A percentile compares a stretch with the other conserved stretches of the same genome.
Conservation (phyloP, 2,888 invertebrate species). For the Hydroisotoma schaefferi region DNA sequence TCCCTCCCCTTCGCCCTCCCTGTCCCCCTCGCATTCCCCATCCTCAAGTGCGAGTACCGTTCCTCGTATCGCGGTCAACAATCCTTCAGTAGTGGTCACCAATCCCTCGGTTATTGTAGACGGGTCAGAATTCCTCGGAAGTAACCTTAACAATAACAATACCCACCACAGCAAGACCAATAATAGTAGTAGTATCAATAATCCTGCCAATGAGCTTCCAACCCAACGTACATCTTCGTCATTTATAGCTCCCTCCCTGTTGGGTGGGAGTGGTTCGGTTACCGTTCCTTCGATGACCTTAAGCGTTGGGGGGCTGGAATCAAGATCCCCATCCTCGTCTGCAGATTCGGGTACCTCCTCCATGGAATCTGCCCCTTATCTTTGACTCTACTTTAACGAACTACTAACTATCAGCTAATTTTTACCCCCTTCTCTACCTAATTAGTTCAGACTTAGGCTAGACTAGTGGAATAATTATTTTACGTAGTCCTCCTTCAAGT, state of each 20-base stretch:
- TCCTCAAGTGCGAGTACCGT: conserved; percentile 44
- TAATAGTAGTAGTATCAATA: not conserved
- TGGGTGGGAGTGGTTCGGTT: too few relatives aligned
- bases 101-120: conserved; percentile 12
- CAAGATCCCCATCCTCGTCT: not conserved
- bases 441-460: too few relatives aligned
- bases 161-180: too few relatives aligned
- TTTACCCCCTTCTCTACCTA: too few relatives aligned
- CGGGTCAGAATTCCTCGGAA: too few relatives aligned
- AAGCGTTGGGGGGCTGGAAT: not conserved
- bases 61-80: conserved; percentile 3
- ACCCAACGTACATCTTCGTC: not conserved
- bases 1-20: conserved; percentile 46
- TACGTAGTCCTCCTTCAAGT: too few relatives aligned
- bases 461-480: too few relatives aligned
- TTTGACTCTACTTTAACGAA: conserved; percentile 10
- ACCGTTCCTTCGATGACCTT: not conserved
- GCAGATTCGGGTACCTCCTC: not conserved
- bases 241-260: too few relatives aligned
- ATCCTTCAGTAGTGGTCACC: not conserved
- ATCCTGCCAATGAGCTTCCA: conserved; percentile 8
- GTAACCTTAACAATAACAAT: too few relatives aligned
- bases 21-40: conserved; percentile 45
- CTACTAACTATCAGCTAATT: too few relatives aligned
- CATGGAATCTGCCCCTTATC: conserved; percentile 9